Evolutionary conservation across 2,888 invertebrate genomes (phyloP), one percentile per base, ranked within the genome.

Genomic region (Chorisops tibialis): DNA sequence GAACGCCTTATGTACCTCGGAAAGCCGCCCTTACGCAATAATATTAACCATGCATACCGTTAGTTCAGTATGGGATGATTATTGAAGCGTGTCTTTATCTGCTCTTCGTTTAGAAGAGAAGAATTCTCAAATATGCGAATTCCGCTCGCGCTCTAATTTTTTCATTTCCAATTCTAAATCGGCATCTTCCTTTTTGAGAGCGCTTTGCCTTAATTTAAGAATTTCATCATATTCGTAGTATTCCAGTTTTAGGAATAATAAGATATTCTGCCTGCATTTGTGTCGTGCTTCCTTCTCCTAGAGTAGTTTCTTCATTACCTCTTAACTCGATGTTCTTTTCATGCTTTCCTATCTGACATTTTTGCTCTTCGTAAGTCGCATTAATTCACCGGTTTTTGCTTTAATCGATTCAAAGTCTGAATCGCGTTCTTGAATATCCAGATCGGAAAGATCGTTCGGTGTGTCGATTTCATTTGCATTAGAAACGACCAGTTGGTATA

Each of bases 151-250:
- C 80, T 99, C 99, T 75, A 99, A 84, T 79, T 97, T 97, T 78
- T 98, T 98, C 91, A 98, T 91, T 81, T 98, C 98, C 71, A 96
- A 81, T 81, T 97, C 96, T 74, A 97, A 84, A 80, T 98, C 98
- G 58, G 96, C 93, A 76, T 99, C 99, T 80, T 99, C 99, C 77
- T 98, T 99, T 76, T 97, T 97, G 71, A 99, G 84, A 67, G 97
- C 94, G 76, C 96, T 96, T 81, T 96, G 95, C 75, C 98, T 85
- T 76, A 99, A 83, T 86, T 91, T 97, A 76, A 97, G 86, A 79
- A 99, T 98, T 83, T 99, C 99, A 81, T 99, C 99, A 74, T 96
- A 94, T 83, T 97, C 97, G 80, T 96, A 96, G 82, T 96, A 97
- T 84, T 98, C 98, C 80, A 93, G 93, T 83, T 98, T 98, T 37